Evolutionary conservation across 2,113 vertebrate species (phyloP).

Genomic region (Pterocles gutturalis): DNA sequence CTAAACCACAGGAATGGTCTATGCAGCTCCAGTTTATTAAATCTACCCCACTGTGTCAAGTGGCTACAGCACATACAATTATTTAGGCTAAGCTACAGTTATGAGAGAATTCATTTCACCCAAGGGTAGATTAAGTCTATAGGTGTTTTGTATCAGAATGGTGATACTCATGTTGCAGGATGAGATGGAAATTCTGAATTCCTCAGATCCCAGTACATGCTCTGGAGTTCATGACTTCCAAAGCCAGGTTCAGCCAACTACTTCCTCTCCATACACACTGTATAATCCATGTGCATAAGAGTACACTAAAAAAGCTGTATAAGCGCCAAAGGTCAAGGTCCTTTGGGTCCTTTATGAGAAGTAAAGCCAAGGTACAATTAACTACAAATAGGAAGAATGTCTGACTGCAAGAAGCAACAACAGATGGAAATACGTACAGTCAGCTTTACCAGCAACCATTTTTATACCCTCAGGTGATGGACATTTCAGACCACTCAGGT

Average conservation of each 20-base stretch:
- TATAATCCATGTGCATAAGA: slow-evolving; percentile 44
- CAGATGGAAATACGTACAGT: neutral
- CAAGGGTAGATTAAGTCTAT: slow-evolving; percentile 59
- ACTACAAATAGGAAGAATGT: neutral
- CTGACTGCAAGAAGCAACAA: neutral
- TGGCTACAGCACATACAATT: slow-evolving; percentile 4
- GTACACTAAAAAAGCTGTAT: slow-evolving; percentile 6
- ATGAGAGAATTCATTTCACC: slow-evolving; percentile 62
- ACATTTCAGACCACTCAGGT: neutral
- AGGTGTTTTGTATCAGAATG: slow-evolving; percentile 42
- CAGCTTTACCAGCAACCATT: neutral
- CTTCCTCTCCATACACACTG: slow-evolving; percentile 34
- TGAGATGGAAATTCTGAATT: slow-evolving; percentile 36
- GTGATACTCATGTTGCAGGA: slow-evolving; percentile 35
- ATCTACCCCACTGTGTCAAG: neutral
- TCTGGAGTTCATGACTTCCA: slow-evolving; percentile 48
- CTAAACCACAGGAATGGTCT: slow-evolving; percentile 63
- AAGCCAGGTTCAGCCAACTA: slow-evolving; percentile 25
- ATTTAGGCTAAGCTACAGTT: neutral
- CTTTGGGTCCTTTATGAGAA: slow-evolving; percentile 16
- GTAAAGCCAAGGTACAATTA: slow-evolving; percentile 16
- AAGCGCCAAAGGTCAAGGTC: slow-evolving; percentile 36
- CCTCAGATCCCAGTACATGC: neutral
- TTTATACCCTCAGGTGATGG: neutral
- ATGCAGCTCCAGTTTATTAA: slow-evolving; percentile 65